A percentile compares a stretch with the other conserved stretches of the same genome.
Evolutionary conservation across 2,113 vertebrate genomes (phyloP).

Genomic region (Eidolon helvum): DNA sequence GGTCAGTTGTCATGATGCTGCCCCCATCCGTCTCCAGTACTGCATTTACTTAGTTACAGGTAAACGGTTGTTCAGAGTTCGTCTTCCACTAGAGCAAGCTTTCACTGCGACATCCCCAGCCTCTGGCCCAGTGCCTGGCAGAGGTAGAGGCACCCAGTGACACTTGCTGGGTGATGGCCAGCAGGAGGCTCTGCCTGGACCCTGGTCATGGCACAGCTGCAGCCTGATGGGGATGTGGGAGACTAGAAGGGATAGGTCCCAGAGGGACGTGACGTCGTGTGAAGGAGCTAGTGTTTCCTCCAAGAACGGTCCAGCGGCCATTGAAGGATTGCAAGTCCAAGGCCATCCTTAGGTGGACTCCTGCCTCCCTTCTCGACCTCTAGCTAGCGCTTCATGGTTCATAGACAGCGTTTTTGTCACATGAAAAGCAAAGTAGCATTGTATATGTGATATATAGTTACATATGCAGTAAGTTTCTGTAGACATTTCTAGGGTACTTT

Average conservation of each 20-base stretch:
- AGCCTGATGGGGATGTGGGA: neutral
- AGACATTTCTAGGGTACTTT: neutral
- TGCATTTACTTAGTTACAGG: neutral
- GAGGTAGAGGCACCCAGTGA: neutral
- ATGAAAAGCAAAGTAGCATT: neutral
- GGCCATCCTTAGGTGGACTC: neutral
- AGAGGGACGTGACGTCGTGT: neutral
- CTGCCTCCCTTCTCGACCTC: neutral
- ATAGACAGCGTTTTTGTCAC: neutral
- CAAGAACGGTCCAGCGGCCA: neutral
- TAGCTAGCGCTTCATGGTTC: neutral
- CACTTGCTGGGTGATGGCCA: neutral
- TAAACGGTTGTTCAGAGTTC: neutral
- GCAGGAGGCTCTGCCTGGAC: neutral
- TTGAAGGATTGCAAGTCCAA: neutral
- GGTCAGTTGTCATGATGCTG: neutral
- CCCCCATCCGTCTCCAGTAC: neutral
- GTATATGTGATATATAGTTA: neutral
- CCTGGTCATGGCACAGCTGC: neutral
- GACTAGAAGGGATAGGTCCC: neutral
- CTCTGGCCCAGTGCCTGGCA: neutral
- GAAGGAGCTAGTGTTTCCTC: neutral
- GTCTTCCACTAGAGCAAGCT: neutral
- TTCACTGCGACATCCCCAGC: neutral
- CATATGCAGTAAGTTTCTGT: neutral